Evolutionary conservation across 2,113 vertebrate genomes (phyloP).

Genomic region (Epinephelus moara): DNA sequence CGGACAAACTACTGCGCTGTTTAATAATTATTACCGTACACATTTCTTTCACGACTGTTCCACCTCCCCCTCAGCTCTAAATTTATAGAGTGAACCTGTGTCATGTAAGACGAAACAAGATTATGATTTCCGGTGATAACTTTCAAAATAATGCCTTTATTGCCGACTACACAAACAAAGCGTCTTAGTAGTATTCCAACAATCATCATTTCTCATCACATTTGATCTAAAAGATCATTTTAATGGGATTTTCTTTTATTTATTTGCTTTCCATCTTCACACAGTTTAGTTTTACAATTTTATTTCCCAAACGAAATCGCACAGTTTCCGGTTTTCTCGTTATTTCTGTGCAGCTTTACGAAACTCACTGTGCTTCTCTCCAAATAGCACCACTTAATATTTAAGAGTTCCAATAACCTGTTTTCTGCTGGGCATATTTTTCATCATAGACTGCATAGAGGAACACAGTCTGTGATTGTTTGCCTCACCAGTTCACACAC

Average conservation of each 20-base stretch:
- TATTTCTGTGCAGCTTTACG: accelerated
- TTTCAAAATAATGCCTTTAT: constrained; percentile 16
- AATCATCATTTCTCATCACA: neutral
- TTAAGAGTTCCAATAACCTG: neutral
- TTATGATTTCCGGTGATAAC: neutral
- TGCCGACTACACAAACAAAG: neutral
- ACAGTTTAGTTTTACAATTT: neutral
- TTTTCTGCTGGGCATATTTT: neutral
- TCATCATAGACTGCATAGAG: too few relatives aligned
- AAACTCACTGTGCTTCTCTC: neutral
- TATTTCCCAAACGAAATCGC: neutral
- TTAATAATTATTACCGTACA: accelerated
- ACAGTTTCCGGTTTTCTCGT: neutral
- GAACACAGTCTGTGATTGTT: neutral
- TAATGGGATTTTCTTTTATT: accelerated
- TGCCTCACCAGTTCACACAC: neutral
- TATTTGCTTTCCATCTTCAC: neutral
- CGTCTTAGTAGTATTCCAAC: too few relatives aligned
- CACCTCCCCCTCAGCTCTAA: neutral
- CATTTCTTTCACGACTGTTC: neutral
- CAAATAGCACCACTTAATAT: neutral
- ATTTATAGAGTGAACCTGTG: neutral
- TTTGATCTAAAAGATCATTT: accelerated
- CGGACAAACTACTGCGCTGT: neutral
- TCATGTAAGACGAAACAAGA: neutral